phyloP scores from a whole-genome alignment of 2,113 vertebrate genomes.

The Apodemus sylvaticus region DNA sequence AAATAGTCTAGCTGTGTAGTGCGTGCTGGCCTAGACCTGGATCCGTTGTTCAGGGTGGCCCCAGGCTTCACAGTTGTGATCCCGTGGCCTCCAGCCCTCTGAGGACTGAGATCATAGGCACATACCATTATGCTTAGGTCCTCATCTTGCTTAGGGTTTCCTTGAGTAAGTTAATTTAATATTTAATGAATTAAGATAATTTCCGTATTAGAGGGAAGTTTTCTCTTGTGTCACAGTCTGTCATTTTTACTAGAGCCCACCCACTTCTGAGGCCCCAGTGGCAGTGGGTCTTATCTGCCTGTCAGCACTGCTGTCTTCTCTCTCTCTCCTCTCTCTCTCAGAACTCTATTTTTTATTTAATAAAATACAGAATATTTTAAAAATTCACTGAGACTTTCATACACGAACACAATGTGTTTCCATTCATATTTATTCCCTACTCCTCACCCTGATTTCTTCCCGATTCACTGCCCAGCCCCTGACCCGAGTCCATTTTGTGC shows the following conservation, averaged over 20 bases:
- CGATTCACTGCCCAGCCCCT: no score
- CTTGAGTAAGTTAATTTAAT: conserved; percentile 22
- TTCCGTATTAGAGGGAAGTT: neutral
- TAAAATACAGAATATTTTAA: neutral
- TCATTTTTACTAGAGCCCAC: neutral
- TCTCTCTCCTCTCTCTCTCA: neutral
- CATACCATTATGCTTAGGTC: neutral
- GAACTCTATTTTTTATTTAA: neutral
- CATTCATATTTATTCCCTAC: neutral
- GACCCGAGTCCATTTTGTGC: neutral
- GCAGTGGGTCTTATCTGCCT: neutral
- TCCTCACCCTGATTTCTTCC: neutral
- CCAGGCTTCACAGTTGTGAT: neutral
- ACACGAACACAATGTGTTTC: neutral
- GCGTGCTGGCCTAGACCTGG: neutral
- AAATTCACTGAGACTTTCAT: neutral
- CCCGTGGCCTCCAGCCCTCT: neutral
- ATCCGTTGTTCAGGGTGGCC: neutral
- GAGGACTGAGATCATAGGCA: neutral
- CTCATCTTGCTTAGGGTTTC: conserved; percentile 35
- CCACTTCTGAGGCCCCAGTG: neutral
- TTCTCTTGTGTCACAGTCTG: neutral
- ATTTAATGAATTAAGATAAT: neutral
- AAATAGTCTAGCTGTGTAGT: neutral
- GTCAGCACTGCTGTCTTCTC: neutral